phyloP scores from a whole-genome alignment of 2,888 invertebrate species.

The Deroplatys truncata region DNA sequence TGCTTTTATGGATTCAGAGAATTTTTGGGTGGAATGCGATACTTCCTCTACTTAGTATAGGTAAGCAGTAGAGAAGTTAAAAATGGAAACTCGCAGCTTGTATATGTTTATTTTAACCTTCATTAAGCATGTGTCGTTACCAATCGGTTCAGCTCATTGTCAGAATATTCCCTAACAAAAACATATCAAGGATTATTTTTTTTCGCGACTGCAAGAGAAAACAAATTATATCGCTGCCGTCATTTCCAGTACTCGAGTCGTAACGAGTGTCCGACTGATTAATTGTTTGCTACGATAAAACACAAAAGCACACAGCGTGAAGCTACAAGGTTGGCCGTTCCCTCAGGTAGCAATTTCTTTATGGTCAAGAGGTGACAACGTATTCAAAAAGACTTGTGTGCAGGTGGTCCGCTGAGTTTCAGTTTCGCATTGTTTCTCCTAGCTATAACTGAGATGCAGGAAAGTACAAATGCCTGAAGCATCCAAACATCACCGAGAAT shows the following conservation, averaged over 20 bases:
- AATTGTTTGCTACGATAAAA: neutral
- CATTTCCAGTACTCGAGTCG: neutral
- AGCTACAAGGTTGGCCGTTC: neutral
- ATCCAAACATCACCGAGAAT: too few species aligned
- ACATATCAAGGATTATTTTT: neutral
- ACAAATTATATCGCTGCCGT: neutral
- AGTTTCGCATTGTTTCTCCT: too few species aligned
- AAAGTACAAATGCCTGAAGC: too few species aligned
- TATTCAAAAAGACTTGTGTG: neutral
- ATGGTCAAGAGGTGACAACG: neutral
- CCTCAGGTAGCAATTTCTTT: neutral
- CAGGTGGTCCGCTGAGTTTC: neutral
- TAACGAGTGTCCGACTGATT: neutral
- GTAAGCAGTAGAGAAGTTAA: too few species aligned
- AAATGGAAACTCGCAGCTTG: too few species aligned
- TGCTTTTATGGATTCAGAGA: fast-evolving
- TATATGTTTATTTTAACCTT: too few species aligned
- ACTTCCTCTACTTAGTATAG: too few species aligned
- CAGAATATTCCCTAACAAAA: neutral
- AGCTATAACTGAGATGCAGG: too few species aligned
- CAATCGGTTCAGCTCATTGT: neutral
- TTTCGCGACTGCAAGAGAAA: neutral
- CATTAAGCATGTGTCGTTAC: neutral
- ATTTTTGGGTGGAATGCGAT: too few species aligned
- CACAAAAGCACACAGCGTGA: neutral